These are phyloP conservation scores for Lycophotia porphyrea DNA, from an alignment of 2,888 invertebrate species.

Conservation along the genomic window DNA sequence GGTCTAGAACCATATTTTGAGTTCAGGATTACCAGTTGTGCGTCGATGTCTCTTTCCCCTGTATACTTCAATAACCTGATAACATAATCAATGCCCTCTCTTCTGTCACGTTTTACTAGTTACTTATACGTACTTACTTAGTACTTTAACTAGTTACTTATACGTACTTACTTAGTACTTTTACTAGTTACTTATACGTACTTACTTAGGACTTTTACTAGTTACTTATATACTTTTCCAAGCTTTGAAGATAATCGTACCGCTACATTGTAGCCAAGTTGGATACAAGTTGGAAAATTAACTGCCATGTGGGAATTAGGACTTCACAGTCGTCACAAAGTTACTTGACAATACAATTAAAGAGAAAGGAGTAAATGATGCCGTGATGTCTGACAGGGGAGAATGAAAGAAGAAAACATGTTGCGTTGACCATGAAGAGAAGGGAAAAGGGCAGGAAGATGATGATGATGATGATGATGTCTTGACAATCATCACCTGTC, in stretches of 20 bases:
- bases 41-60: background rate
- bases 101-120: background rate
- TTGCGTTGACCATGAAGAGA: no score
- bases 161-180: no score
- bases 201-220: no score
- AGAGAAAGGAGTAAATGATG: no score
- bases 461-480: no score
- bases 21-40: background rate
- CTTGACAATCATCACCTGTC: no score
- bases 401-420: no score
- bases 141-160: no score
- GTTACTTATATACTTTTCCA: background rate
- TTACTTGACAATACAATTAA: background rate
- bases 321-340: background rate
- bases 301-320: conserved; percentile 18
- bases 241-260: conserved; percentile 3
- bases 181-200: no score
- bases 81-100: background rate
- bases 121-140: no score
- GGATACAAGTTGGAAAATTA: conserved; percentile 13
- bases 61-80: background rate
- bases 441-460: no score
- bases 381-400: no score
- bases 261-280: conserved; percentile 7
- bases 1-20: background rate